Conservation (phyloP, 2,113 vertebrate genomes). For the Platanista minor region DNA sequence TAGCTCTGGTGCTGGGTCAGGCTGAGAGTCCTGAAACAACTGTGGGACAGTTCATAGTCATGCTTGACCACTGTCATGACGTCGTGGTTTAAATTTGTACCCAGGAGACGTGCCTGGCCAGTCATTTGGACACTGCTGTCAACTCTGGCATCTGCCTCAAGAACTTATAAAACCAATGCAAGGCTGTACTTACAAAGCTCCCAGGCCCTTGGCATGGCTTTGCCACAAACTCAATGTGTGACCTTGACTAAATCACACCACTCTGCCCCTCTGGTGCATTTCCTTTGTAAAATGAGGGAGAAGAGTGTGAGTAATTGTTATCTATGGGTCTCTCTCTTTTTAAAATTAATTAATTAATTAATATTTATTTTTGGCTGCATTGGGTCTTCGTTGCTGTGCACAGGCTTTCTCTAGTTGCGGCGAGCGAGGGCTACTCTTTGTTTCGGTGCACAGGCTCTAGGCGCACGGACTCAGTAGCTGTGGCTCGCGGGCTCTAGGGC, state of each 20-base stretch:
- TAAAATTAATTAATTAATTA: too few species aligned
- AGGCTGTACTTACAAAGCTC: background rate
- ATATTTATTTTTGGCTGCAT: too few species aligned
- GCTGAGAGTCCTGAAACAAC: background rate
- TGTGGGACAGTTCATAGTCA: background rate
- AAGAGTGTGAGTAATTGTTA: background rate
- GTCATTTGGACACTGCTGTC: background rate
- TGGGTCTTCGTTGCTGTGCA: too few species aligned
- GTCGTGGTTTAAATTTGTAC: background rate
- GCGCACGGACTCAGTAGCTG: too few species aligned
- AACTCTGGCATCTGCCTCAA: background rate
- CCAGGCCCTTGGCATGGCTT: background rate
- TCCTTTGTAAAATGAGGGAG: constrained; percentile 27
- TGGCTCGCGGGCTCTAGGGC: too few species aligned
- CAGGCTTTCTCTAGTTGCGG: too few species aligned
- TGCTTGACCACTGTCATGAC: background rate
- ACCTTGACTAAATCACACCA: background rate
- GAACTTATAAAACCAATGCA: background rate
- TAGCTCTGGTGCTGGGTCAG: background rate
- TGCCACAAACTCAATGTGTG: background rate
- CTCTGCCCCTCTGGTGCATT: background rate
- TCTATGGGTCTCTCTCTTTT: background rate
- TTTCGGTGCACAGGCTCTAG: too few species aligned
- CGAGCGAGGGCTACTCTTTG: too few species aligned
- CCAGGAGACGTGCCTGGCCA: background rate